phyloP scores from a whole-genome alignment of 2,888 invertebrate species.

The Hydroisotoma schaefferi region DNA sequence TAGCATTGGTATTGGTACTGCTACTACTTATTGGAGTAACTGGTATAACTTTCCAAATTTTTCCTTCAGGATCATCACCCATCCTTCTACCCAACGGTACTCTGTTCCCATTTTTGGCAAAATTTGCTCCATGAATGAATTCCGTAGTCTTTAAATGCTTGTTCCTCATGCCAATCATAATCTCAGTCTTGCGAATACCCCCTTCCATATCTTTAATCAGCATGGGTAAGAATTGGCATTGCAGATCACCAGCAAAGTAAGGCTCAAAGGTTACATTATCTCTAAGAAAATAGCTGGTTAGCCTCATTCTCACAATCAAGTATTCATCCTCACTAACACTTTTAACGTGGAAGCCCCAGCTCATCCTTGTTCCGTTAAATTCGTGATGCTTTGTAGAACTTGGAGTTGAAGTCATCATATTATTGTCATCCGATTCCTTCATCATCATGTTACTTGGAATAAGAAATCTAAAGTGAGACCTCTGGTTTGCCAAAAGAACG shows the following conservation, averaged over 20 bases:
- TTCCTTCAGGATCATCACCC: slow-evolving; percentile 10
- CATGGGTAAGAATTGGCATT: slow-evolving; percentile 24
- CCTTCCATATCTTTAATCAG: slow-evolving; percentile 10
- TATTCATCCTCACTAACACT: slow-evolving; percentile 17
- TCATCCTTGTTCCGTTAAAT: slow-evolving; percentile 16
- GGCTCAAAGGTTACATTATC: slow-evolving; percentile 20
- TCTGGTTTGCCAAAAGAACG: slow-evolving; percentile 7
- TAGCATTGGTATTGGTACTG: neutral
- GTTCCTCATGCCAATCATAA: slow-evolving; percentile 23
- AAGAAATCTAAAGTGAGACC: slow-evolving; percentile 24
- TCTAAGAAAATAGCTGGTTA: slow-evolving; percentile 14
- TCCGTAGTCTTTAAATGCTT: slow-evolving; percentile 8
- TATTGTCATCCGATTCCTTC: too few species aligned
- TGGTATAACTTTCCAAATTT: slow-evolving; percentile 23
- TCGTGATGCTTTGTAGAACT: too few species aligned
- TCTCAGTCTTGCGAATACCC: slow-evolving; percentile 6
- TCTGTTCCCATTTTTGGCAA: slow-evolving; percentile 1
- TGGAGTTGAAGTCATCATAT: too few species aligned
- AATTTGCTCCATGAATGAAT: slow-evolving; percentile 13
- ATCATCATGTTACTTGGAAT: slow-evolving; percentile 15
- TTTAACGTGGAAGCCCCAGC: slow-evolving; percentile 32
- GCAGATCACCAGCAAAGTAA: slow-evolving; percentile 22
- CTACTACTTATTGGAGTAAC: too few species aligned
- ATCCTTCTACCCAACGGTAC: neutral
- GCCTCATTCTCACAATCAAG: slow-evolving; percentile 18